These are phyloP conservation scores for Spialia ferax DNA, from an alignment of 2,888 invertebrate species.

Conservation along the genomic window DNA sequence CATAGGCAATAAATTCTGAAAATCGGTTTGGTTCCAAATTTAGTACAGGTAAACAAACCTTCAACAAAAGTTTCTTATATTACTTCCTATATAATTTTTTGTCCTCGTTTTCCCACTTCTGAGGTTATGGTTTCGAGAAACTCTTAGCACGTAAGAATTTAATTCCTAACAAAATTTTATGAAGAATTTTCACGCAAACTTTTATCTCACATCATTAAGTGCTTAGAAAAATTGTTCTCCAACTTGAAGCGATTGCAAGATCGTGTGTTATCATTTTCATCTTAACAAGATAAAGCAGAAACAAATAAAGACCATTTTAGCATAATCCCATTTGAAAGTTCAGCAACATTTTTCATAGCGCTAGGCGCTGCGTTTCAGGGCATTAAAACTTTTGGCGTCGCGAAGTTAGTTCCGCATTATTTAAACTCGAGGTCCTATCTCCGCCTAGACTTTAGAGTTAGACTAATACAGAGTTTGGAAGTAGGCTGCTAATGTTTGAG, in stretches of 20 bases:
- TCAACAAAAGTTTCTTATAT: too few species aligned
- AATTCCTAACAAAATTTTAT: too few species aligned
- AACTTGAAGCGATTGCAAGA: too few species aligned
- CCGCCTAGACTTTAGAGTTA: slow-evolving; percentile 37
- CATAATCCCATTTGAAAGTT: slow-evolving; percentile 27
- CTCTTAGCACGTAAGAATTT: too few species aligned
- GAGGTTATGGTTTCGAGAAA: too few species aligned
- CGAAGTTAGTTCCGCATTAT: slow-evolving; percentile 44
- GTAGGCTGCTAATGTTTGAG: slow-evolving; percentile 21
- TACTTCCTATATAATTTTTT: too few species aligned
- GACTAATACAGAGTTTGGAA: slow-evolving; percentile 23
- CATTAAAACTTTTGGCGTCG: slow-evolving; percentile 31
- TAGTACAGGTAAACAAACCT: too few species aligned
- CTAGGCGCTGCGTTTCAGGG: slow-evolving; percentile 29
- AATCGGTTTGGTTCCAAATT: too few species aligned
- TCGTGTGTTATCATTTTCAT: slow-evolving; percentile 2
- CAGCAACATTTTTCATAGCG: slow-evolving; percentile 32
- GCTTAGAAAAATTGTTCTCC: not conserved
- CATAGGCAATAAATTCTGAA: too few species aligned
- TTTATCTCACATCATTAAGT: too few species aligned
- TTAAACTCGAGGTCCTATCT: slow-evolving; percentile 48
- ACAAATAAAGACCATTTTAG: slow-evolving; percentile 16
- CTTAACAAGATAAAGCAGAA: slow-evolving; percentile 6
- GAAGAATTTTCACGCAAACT: too few species aligned
- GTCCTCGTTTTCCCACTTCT: too few species aligned